phyloP scores from a whole-genome alignment of 64 coral and sea anemone genomes.

The Stichodactyla helianthus region DNA sequence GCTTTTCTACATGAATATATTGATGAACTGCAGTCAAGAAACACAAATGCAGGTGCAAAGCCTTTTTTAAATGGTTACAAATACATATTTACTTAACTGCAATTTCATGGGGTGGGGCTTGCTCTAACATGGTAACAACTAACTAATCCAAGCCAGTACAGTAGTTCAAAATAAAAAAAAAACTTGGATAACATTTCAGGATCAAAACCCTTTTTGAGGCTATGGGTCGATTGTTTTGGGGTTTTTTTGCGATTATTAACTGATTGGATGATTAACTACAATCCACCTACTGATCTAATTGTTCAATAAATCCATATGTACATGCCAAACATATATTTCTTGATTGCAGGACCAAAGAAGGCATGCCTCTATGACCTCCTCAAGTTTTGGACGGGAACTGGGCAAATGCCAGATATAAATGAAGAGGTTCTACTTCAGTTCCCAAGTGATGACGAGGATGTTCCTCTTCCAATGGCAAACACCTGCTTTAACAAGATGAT shows the following conservation, averaged over 20 bases:
- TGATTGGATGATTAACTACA: background rate
- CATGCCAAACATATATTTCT: background rate
- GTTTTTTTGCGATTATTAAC: background rate
- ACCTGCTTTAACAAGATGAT: slow-evolving; percentile 10
- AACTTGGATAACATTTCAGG: no score
- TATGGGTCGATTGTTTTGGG: no score
- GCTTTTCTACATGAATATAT: slow-evolving; percentile 20
- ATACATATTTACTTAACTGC: background rate
- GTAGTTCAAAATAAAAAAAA: background rate
- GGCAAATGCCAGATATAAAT: slow-evolving; percentile 11
- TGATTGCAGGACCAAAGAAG: slow-evolving; percentile 17
- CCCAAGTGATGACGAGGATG: background rate
- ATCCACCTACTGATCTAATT: background rate
- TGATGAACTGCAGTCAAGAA: slow-evolving; percentile 30
- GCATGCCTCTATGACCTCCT: slow-evolving; percentile 16
- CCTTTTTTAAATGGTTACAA: slow-evolving; percentile 1
- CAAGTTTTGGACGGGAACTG: slow-evolving; percentile 16
- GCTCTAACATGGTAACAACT: slow-evolving; percentile 10
- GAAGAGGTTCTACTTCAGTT: slow-evolving; percentile 22
- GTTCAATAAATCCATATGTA: background rate
- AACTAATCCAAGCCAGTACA: background rate
- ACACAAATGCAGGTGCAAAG: slow-evolving; percentile 12
- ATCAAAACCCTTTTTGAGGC: no score
- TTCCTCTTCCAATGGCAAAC: slow-evolving; percentile 25
- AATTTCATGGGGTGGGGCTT: background rate